Evolutionary conservation across 2,888 invertebrate genomes (phyloP), one percentile per base, ranked within the genome.

Genomic region (Atethmia centrago): DNA sequence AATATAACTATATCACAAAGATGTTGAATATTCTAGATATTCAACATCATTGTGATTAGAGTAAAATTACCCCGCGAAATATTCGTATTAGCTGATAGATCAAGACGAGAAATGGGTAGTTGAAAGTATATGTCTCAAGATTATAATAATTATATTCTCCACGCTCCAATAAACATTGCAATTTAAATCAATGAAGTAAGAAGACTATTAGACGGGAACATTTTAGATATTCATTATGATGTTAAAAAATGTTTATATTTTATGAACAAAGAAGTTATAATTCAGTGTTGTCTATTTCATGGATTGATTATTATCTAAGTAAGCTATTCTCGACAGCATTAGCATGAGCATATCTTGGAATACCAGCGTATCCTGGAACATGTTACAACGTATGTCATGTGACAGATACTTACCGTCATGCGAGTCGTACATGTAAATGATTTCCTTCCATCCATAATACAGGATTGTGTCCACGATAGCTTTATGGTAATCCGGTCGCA

Each of bases 401-500:
- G 77, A 65, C 51, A 58, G 67, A 28, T 68, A 97, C 98, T 97
- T 95, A 99, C 99, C 98, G 90, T 99, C 98, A 90, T 99, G 98
- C 0, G 98, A 98, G 93, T 99, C 98, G 94, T 99, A 99, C 87
- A 99, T 97, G 95, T 98, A 99, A 90, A 99, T 98, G 86, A 99
- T 97, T 92, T 98, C 97, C 87, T 97, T 97, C 99, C 99, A 99
- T 62, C 98, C 98, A 94, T 99, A 99, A 94, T 98, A 98, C 83
- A 98, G 97, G 89, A 99, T 99, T 75, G 99, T 98, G 95, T 99
- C 99, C 86, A 99, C 98, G 91, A 99, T 98, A 75, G 99, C 99
- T 90, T 98, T 98, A 94, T 99, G 99, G 95, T 99, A 99, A 95
- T 99, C 98, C 55, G 99, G 99, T 81, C 99, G 97, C 98, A 99